Evolutionary conservation across 2,888 invertebrate genomes (phyloP), one percentile per base, ranked within the genome.

Genomic region (Diarsia brunnea): DNA sequence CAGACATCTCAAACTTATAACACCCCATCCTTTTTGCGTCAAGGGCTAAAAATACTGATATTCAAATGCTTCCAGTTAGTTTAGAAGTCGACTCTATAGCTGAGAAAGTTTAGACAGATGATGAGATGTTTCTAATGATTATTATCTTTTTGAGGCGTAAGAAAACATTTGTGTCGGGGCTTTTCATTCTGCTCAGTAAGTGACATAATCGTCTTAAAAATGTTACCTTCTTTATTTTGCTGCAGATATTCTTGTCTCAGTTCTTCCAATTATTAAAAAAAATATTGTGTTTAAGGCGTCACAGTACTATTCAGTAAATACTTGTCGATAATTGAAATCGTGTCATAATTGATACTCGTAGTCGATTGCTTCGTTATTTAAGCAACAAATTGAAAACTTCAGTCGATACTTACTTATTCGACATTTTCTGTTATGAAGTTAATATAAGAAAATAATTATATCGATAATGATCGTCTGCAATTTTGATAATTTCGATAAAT

Each of bases 301-400:
- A n/a, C 1, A n/a, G n/a, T 63, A n/a, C 12, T 45, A n/a, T 55
- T 31, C 14, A 24, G 19, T 27, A 66, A n/a, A 72, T 47, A 49
- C 7, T 49, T 24, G 8, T 16, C 14, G 12, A 43, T 45, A 43
- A 19, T 63, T 67, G 43, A 49, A 74, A 58, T 58, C 21, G 61
- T 74, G 49, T 45, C 24, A 45, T 43, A 67, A 73, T 63, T 31
- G 49, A 55, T 61, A 43, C 31, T 63, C 5, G 49, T 7, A 66
- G 10, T 61, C 16, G 2, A 43, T 16, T 51, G 21, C 27, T 63
- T 74, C 43, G 47, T 79, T 53, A 61, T 61, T 21, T 53, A 55
- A 31, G 16, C 4, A 49, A 70, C 7, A 70, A 64, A 45, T 51
- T 11, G 10, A 11, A n/a, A 79, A 70, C 43, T 63, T 63, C 61